These are phyloP conservation scores for Caenorhabditis virilis DNA, from an alignment of 2,888 invertebrate species.

Conservation along the genomic window DNA sequence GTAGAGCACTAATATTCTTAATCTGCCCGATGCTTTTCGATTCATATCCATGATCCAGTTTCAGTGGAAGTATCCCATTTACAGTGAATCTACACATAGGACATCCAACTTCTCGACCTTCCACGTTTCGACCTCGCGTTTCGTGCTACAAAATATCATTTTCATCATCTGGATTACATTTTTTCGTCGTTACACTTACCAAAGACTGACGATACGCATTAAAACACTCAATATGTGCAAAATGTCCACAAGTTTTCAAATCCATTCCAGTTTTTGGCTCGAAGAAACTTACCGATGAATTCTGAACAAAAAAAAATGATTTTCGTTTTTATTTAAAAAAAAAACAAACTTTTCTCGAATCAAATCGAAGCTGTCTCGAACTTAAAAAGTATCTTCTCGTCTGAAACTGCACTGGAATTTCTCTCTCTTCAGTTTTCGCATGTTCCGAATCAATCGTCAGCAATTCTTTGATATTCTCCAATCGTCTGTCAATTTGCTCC, in stretches of 20 bases:
- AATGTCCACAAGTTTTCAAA: constrained; percentile 94
- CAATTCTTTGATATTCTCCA: too few relatives aligned
- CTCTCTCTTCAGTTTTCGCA: too few relatives aligned
- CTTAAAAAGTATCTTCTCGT: too few relatives aligned
- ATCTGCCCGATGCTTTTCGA: constrained; percentile 1
- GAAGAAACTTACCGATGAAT: too few relatives aligned
- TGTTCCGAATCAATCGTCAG: too few relatives aligned
- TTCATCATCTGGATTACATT: background rate
- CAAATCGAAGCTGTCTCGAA: too few relatives aligned
- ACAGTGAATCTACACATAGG: background rate
- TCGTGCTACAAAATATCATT: background rate
- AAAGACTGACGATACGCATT: constrained; percentile 84
- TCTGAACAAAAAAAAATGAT: too few relatives aligned
- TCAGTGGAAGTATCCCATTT: background rate
- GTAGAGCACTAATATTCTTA: too few relatives aligned
- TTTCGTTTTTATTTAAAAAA: too few relatives aligned
- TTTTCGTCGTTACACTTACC: constrained; percentile 4
- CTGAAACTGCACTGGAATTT: too few relatives aligned
- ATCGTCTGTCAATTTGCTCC: constrained; percentile 22
- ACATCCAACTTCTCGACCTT: background rate
- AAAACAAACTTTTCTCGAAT: too few relatives aligned
- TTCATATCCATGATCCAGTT: constrained; percentile 6
- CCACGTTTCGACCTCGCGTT: background rate
- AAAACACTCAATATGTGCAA: constrained; percentile 91
- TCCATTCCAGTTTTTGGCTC: constrained; percentile 85